Percentiles rank a stretch among this genome's conserved stretches.
Evolutionary conservation across 2,888 invertebrate genomes (phyloP).

Genomic region (Nebria brevicollis): DNA sequence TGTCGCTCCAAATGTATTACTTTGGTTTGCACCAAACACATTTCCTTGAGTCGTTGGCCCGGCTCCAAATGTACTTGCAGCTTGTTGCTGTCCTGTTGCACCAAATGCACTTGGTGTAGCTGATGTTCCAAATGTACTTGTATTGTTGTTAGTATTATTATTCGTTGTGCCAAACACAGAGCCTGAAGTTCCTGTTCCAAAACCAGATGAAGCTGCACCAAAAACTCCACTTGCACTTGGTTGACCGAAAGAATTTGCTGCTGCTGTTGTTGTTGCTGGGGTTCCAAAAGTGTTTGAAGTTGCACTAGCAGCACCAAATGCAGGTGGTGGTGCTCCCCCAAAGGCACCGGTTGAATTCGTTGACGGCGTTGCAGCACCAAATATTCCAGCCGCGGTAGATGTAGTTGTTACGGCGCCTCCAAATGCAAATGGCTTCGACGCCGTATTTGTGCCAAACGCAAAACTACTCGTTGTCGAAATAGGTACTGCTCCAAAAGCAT

Average conservation of each 20-base stretch:
- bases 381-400: slow-evolving; percentile 39
- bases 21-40: slow-evolving; percentile 48
- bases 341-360: slow-evolving; percentile 41
- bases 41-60: slow-evolving; percentile 20
- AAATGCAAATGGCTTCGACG: slow-evolving; percentile 42
- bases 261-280: slow-evolving; percentile 27
- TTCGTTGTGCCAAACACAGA: slow-evolving; percentile 24
- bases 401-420: slow-evolving; percentile 36
- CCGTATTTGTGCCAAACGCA: slow-evolving; percentile 34
- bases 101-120: slow-evolving; percentile 37
- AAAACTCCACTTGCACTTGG: slow-evolving; percentile 62
- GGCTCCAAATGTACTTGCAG: slow-evolving; percentile 30
- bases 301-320: slow-evolving; percentile 36
- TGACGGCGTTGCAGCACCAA: slow-evolving; percentile 46
- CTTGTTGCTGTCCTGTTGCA: slow-evolving; percentile 18
- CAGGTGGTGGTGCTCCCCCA: slow-evolving; percentile 30
- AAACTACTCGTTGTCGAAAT: slow-evolving; percentile 28
- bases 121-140: slow-evolving; percentile 47
- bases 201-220: slow-evolving; percentile 55
- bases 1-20: slow-evolving; percentile 48
- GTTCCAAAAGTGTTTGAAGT: slow-evolving; percentile 41
- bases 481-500: slow-evolving; percentile 32
- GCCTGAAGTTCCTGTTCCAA: slow-evolving; percentile 33
- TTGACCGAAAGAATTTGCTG: slow-evolving; percentile 49
- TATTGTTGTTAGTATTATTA: slow-evolving; percentile 30